Conservation (phyloP, 2,888 invertebrate genomes). For the Coelopa pilipes region DNA sequence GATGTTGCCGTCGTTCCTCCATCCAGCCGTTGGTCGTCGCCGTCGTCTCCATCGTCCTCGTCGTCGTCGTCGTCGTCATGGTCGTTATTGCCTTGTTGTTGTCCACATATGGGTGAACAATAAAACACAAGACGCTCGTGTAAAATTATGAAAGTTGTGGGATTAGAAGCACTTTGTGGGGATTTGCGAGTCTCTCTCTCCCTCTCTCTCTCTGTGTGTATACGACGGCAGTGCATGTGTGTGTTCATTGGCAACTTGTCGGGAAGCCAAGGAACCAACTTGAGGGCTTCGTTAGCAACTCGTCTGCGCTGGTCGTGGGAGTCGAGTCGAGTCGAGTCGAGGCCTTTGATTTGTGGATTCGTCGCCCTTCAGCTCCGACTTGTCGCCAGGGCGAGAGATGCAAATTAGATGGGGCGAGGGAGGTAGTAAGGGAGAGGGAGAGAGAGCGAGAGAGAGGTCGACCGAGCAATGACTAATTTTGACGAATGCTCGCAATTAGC, state of each 20-base stretch:
- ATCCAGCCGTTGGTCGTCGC: not conserved
- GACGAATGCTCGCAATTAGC: not conserved
- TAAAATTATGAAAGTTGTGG: slow-evolving; percentile 5
- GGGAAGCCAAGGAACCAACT: too few species aligned
- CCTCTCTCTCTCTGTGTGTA: not conserved
- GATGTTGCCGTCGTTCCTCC: not conserved
- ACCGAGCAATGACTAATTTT: not conserved
- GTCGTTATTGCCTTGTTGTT: not conserved
- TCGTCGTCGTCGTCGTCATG: too few species aligned
- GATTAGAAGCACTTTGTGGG: not conserved
- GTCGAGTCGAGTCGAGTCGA: too few species aligned
- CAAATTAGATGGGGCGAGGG: too few species aligned
- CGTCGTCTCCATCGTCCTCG: too few species aligned
- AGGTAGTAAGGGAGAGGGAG: not conserved
- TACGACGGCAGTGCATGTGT: not conserved
- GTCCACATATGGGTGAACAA: slow-evolving; percentile 6
- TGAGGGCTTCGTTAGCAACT: not conserved
- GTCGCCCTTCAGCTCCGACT: too few species aligned
- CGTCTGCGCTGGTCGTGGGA: too few species aligned
- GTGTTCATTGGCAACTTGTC: not conserved
- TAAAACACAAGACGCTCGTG: not conserved
- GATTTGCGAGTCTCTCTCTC: not conserved
- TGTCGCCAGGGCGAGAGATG: too few species aligned
- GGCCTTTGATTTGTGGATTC: not conserved
- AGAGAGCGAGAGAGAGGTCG: not conserved